phyloP scores from a whole-genome alignment of 2,113 vertebrate genomes.

The Hepsetus odoe region DNA sequence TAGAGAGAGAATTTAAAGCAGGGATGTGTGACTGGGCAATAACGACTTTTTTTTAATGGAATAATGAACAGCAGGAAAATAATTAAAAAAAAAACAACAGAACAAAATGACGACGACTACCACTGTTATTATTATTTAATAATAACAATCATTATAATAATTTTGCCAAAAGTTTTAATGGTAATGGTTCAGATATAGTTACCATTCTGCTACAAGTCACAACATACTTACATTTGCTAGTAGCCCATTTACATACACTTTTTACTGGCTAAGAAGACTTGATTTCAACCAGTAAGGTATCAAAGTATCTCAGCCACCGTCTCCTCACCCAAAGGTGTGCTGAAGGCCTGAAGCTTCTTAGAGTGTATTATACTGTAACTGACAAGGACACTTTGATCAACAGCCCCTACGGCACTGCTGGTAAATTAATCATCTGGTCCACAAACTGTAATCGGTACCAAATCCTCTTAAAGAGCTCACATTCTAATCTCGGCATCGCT shows the following conservation, averaged over 20 bases:
- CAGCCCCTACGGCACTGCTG: conserved; percentile 7
- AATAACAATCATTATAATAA: too few relatives aligned
- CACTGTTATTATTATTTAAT: too few relatives aligned
- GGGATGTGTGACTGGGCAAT: too few relatives aligned
- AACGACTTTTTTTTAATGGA: too few relatives aligned
- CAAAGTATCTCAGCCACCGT: background rate
- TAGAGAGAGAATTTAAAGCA: too few relatives aligned
- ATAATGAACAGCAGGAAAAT: too few relatives aligned
- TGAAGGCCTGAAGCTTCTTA: background rate
- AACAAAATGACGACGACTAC: too few relatives aligned
- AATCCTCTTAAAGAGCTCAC: conserved; percentile 11
- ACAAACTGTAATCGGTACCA: background rate
- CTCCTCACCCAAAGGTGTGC: background rate
- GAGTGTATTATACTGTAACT: background rate
- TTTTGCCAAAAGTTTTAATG: too few relatives aligned
- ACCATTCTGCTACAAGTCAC: background rate
- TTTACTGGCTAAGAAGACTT: background rate
- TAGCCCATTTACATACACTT: background rate
- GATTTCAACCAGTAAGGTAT: background rate
- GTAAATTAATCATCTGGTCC: conserved; percentile 44
- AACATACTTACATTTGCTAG: too few relatives aligned
- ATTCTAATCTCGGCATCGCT: conserved; percentile 10
- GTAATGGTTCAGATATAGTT: too few relatives aligned
- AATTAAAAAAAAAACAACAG: too few relatives aligned
- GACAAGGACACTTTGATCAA: conserved; percentile 32